phyloP scores from a whole-genome alignment of 2,113 vertebrate genomes.

The Brachypteracias leptosomus region DNA sequence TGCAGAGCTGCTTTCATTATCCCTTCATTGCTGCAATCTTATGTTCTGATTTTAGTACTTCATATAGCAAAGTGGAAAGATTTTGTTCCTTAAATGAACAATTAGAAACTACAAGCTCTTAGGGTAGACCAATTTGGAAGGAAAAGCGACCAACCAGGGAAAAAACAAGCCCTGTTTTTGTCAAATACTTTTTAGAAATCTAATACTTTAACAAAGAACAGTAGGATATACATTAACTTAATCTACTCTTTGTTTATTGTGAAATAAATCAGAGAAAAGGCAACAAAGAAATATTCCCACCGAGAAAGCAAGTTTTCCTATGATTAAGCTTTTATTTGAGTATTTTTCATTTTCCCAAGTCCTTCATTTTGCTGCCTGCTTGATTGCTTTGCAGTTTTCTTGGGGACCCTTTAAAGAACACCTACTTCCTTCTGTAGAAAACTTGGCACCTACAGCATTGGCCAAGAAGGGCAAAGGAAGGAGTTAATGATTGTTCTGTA shows the following conservation, averaged over 20 bases:
- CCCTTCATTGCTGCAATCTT: background rate
- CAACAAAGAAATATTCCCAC: background rate
- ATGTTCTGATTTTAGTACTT: background rate
- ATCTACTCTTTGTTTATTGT: background rate
- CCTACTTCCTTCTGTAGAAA: background rate
- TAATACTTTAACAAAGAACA: background rate
- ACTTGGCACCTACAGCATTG: background rate
- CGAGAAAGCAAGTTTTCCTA: background rate
- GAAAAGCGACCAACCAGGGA: background rate
- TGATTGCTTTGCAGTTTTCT: background rate
- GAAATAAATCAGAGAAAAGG: background rate
- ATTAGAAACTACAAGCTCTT: background rate
- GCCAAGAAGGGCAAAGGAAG: background rate
- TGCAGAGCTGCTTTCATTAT: background rate
- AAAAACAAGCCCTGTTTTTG: background rate
- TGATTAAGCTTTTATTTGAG: background rate
- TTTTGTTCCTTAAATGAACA: background rate
- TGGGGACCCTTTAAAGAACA: background rate
- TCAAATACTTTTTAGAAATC: background rate
- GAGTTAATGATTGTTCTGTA: background rate
- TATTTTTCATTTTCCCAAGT: background rate
- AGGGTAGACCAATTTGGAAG: rapidly evolving
- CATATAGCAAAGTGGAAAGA: background rate
- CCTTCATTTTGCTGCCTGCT: background rate
- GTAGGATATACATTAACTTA: background rate